Evolutionary conservation across 1,140 invertebrate genomes (phyloP).

Genomic region (Phymastichus coffea): DNA sequence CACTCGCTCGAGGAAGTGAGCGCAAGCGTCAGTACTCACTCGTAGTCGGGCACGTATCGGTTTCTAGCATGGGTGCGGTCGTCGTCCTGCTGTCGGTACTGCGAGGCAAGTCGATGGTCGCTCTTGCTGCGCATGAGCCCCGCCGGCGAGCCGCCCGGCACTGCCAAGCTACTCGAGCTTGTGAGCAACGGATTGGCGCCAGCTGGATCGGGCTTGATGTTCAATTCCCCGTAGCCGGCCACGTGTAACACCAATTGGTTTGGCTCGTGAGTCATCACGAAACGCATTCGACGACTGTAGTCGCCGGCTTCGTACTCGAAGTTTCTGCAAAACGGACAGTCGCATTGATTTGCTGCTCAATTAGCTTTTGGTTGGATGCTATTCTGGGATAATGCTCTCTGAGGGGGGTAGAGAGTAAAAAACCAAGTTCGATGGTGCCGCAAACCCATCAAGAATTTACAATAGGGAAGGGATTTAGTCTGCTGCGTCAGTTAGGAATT

Average conservation of each 20-base stretch:
- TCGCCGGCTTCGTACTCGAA: conserved; percentile 91
- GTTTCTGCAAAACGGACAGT: conserved; percentile 60
- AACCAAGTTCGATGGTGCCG: too few relatives aligned
- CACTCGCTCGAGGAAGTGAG: too few relatives aligned
- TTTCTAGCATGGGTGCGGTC: conserved; percentile 45
- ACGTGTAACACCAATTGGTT: conserved; percentile 85
- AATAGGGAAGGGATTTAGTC: too few relatives aligned
- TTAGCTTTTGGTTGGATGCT: too few relatives aligned
- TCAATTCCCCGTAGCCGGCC: conserved; percentile 83
- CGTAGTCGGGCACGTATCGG: conserved; percentile 55
- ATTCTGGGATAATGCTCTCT: too few relatives aligned
- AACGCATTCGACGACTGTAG: conserved; percentile 80
- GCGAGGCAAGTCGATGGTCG: conserved; percentile 86
- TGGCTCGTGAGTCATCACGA: conserved; percentile 84
- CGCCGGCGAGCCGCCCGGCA: conserved; percentile 64
- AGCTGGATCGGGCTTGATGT: conserved; percentile 64
- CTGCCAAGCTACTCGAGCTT: conserved; percentile 60
- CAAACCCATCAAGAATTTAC: too few relatives aligned
- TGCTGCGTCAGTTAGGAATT: too few relatives aligned
- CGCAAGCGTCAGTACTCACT: conserved; percentile 51
- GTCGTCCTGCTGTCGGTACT: conserved; percentile 81
- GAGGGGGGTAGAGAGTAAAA: too few relatives aligned
- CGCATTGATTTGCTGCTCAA: too few relatives aligned
- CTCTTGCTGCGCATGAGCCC: conserved; percentile 91
- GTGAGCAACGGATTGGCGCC: conserved; percentile 38